Percentiles rank a stretch among this genome's conserved stretches.
Evolutionary conservation across 2,113 vertebrate genomes (phyloP).

Genomic region (Apteryx mantelli): DNA sequence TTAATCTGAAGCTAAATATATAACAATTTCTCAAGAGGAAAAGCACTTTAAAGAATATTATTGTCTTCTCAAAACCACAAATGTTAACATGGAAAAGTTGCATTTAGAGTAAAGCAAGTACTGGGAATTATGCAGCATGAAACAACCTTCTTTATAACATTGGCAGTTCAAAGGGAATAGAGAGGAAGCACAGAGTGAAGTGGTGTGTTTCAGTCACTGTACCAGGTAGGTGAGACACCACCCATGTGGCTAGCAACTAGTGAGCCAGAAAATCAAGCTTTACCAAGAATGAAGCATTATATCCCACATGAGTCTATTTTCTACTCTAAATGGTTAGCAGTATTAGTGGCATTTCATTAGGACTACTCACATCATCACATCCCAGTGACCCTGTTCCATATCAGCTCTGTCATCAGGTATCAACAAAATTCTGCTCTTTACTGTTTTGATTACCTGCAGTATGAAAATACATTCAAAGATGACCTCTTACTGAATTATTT

Average conservation of each 20-base stretch:
- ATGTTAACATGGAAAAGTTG: neutral
- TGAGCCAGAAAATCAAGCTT: constrained; percentile 58
- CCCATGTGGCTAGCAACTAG: constrained; percentile 7
- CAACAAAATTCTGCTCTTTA: neutral
- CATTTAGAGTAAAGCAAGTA: neutral
- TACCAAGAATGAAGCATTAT: constrained; percentile 28
- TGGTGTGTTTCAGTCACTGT: neutral
- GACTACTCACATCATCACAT: neutral
- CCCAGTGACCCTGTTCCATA: neutral
- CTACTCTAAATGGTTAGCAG: neutral
- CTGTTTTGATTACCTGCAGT: neutral
- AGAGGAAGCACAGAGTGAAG: neutral
- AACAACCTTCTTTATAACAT: neutral
- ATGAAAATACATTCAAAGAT: constrained; percentile 20
- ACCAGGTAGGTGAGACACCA: neutral
- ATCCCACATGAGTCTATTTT: constrained; percentile 28
- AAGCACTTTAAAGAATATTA: neutral
- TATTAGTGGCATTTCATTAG: constrained; percentile 16
- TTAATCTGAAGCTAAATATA: neutral
- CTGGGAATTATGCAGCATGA: neutral
- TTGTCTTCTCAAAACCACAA: neutral
- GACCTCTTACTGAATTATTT: constrained; percentile 7
- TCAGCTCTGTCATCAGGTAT: neutral
- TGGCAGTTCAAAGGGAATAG: neutral
- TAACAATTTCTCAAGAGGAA: neutral